Conservation (phyloP, 1,140 invertebrate species). For the Nixonia krombeini region DNA sequence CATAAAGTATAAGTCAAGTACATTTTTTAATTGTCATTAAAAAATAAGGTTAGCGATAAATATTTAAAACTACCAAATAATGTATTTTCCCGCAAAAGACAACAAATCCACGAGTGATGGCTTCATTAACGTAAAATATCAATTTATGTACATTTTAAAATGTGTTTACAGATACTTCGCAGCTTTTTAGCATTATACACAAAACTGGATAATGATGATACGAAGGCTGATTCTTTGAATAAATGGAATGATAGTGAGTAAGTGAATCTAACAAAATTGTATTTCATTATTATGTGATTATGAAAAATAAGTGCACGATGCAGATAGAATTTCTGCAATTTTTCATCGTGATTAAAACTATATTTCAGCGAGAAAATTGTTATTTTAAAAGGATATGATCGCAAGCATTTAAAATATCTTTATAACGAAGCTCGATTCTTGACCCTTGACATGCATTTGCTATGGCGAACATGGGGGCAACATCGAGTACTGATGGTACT, state of each 20-base stretch:
- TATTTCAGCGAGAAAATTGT: slow-evolving; percentile 43
- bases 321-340: not conserved
- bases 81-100: too few relatives aligned
- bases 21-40: too few relatives aligned
- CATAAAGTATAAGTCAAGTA: too few relatives aligned
- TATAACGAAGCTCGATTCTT: slow-evolving; percentile 29
- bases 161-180: slow-evolving; percentile 45
- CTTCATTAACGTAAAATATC: not conserved
- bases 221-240: slow-evolving; percentile 27
- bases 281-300: slow-evolving; percentile 1
- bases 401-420: slow-evolving; percentile 53
- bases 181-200: slow-evolving; percentile 35
- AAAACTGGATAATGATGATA: slow-evolving; percentile 23
- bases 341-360: not conserved
- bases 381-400: slow-evolving; percentile 50
- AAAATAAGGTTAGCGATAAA: too few relatives aligned
- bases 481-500: slow-evolving; percentile 37
- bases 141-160: slow-evolving; percentile 2
- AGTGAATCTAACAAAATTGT: not conserved
- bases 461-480: slow-evolving; percentile 28
- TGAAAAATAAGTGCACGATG: not conserved
- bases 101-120: too few relatives aligned
- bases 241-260: slow-evolving; percentile 49
- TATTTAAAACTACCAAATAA: too few relatives aligned
- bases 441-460: slow-evolving; percentile 18